phyloP scores from a whole-genome alignment of 2,888 invertebrate species.

The Hypolimnas misippus region DNA sequence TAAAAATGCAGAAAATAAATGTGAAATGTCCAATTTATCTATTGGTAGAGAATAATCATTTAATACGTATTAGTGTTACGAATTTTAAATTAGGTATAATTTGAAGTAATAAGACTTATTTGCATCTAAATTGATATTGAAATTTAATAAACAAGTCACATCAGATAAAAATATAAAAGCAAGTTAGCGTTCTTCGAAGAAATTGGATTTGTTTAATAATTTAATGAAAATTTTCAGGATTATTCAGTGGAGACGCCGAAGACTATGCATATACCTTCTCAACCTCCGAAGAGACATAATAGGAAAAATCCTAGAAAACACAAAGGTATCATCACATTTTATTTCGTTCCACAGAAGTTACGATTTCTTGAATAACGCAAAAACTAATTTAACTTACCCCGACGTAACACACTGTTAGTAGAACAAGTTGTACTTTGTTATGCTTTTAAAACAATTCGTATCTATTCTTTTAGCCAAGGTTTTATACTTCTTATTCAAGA shows the following conservation, averaged over 20 bases:
- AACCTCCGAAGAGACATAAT: conserved; percentile 66
- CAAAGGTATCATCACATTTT: conserved; percentile 60
- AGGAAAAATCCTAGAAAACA: conserved; percentile 69
- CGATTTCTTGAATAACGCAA: conserved; percentile 5
- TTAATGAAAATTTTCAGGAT: conserved; percentile 54
- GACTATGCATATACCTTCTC: conserved; percentile 58
- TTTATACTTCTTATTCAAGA: neutral
- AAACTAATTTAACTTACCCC: conserved; percentile 10
- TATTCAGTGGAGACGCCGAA: conserved; percentile 65
- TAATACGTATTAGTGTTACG: too few relatives aligned
- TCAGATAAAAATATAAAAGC: neutral
- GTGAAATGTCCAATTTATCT: too few relatives aligned
- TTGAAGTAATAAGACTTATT: too few relatives aligned
- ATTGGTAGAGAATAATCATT: too few relatives aligned
- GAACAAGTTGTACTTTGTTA: conserved; percentile 1
- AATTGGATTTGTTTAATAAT: neutral
- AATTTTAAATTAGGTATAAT: too few relatives aligned
- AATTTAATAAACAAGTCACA: too few relatives aligned
- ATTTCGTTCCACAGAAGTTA: neutral
- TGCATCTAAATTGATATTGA: too few relatives aligned
- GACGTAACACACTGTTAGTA: neutral
- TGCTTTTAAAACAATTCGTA: conserved; percentile 3
- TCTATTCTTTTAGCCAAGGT: neutral
- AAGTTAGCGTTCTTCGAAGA: neutral
- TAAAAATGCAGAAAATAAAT: too few relatives aligned